Evolutionary conservation across 2,113 vertebrate species (phyloP).

Genomic region (Eulemur macaco): DNA sequence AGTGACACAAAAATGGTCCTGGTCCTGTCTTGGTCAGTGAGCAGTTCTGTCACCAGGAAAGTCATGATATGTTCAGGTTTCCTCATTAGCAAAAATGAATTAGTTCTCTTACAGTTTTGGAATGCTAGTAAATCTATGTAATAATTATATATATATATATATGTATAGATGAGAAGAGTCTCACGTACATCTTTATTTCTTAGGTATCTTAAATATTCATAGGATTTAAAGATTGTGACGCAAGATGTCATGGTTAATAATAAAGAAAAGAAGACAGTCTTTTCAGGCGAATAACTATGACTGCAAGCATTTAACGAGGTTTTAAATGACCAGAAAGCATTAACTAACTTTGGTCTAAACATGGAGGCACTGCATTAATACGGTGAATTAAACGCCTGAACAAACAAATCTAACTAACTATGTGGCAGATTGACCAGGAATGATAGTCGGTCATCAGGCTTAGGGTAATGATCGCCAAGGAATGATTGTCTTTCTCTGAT

Average conservation of each 20-base stretch:
- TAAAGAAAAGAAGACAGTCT: neutral
- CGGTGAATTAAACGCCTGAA: neutral
- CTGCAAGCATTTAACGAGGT: neutral
- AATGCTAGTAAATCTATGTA: neutral
- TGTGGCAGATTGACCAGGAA: neutral
- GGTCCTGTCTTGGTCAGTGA: neutral
- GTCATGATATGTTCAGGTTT: neutral
- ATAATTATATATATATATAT: neutral
- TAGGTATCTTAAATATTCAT: neutral
- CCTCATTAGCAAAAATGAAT: neutral
- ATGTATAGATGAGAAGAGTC: neutral
- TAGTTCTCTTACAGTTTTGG: neutral
- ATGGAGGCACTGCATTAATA: neutral
- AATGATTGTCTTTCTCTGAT: conserved; percentile 76
- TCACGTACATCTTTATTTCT: neutral
- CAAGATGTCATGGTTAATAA: neutral
- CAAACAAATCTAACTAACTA: neutral
- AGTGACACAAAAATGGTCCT: neutral
- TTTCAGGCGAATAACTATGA: neutral
- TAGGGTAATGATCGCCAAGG: conserved; percentile 61
- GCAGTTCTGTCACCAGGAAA: neutral
- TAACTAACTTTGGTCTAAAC: neutral
- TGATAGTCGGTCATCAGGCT: neutral
- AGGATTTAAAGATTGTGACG: neutral
- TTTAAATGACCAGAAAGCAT: neutral